Conservation (phyloP, 1,140 invertebrate genomes). For the Euura saliciscinereae region DNA sequence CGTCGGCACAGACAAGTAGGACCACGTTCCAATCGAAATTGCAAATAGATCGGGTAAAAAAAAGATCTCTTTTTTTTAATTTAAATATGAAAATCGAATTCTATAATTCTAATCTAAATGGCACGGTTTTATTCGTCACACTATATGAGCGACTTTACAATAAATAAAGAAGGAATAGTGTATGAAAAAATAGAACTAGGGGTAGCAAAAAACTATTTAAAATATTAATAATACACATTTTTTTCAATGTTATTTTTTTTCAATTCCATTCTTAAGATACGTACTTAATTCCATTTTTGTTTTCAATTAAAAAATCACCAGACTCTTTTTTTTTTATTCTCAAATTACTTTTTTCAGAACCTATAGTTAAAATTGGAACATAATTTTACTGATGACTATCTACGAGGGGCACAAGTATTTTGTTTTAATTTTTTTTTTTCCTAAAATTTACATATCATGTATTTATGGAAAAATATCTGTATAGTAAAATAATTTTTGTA, state of each 20-base stretch:
- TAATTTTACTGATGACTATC: slow-evolving; percentile 27
- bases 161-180: slow-evolving; percentile 12
- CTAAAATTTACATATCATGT: slow-evolving; percentile 17
- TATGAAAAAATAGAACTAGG: slow-evolving; percentile 14
- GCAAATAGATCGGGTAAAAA: not conserved
- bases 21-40: not conserved
- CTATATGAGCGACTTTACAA: slow-evolving; percentile 28
- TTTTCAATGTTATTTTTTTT: slow-evolving; percentile 32
- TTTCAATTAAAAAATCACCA: slow-evolving; percentile 14
- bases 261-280: slow-evolving; percentile 25
- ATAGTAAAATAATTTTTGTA: slow-evolving; percentile 22
- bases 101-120: slow-evolving; percentile 41
- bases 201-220: slow-evolving; percentile 12
- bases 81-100: slow-evolving; percentile 2
- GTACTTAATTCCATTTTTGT: slow-evolving; percentile 11
- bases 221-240: slow-evolving; percentile 42
- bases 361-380: slow-evolving; percentile 26
- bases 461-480: slow-evolving; percentile 47
- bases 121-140: slow-evolving; percentile 42
- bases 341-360: slow-evolving; percentile 37
- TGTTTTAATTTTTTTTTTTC: slow-evolving; percentile 17
- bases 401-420: slow-evolving; percentile 29
- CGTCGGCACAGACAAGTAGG: not conserved
- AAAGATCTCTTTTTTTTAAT: not conserved
- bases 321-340: slow-evolving; percentile 11